A percentile compares a stretch with the other conserved stretches of the same genome.
phyloP scores from a whole-genome alignment of 2,888 invertebrate genomes.

The Drosophila merina region DNA sequence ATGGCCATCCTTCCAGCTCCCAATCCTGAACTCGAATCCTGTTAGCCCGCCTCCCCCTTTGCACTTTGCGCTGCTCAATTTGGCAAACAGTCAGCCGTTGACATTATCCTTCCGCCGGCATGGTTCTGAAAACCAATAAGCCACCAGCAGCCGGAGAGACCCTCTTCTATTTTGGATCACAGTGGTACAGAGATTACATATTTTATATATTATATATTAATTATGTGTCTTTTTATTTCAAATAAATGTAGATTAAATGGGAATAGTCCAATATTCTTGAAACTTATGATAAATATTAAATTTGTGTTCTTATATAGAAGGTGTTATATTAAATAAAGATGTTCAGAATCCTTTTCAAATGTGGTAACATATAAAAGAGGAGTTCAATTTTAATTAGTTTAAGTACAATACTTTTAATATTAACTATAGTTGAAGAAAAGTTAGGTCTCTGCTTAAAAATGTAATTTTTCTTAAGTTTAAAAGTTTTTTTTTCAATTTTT shows the following conservation, averaged over 20 bases:
- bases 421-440: no score
- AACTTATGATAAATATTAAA: no score
- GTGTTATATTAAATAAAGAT: no score
- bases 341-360: no score
- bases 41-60: conserved; percentile 42
- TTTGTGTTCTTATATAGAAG: no score
- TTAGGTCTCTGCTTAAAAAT: no score
- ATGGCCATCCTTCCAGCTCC: conserved; percentile 35
- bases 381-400: no score
- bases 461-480: no score
- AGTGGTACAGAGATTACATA: conserved; percentile 1
- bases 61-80: conserved; percentile 81
- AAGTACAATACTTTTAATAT: no score
- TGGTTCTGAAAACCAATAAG: conserved; percentile 74
- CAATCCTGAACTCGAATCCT: conserved; percentile 62
- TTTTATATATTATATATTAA: background rate
- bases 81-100: conserved; percentile 78
- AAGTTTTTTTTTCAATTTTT: no score
- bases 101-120: conserved; percentile 78
- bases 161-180: conserved; percentile 1
- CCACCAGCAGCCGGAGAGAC: conserved; percentile 60
- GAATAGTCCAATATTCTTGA: background rate
- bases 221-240: background rate
- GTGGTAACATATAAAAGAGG: no score
- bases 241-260: background rate